Evolutionary conservation across 2,113 vertebrate genomes (phyloP).

Genomic region (Ancistrus triradiatus): DNA sequence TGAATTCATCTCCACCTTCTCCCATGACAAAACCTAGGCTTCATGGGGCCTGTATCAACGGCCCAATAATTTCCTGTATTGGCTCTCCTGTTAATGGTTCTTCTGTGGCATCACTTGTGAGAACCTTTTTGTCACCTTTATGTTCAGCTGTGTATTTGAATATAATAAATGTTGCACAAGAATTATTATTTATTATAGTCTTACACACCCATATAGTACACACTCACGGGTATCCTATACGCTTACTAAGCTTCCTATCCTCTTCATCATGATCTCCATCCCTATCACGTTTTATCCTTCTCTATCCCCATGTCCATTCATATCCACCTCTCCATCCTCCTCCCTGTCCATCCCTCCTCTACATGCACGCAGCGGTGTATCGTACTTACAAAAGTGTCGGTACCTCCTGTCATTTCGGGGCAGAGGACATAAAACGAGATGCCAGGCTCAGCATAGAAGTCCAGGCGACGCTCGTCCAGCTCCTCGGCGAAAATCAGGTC

Average conservation of each 20-base stretch:
- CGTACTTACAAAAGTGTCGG: conserved; percentile 90
- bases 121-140: no score
- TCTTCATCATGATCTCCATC: neutral
- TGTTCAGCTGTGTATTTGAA: no score
- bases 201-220: neutral
- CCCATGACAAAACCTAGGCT: no score
- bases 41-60: no score
- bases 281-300: neutral
- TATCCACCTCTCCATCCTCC: neutral
- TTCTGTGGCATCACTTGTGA: no score
- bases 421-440: conserved; percentile 95
- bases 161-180: no score
- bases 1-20: no score
- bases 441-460: conserved; percentile 95
- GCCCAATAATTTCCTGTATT: no score
- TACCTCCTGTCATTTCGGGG: conserved; percentile 79
- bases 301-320: no score
- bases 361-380: conserved; percentile 19
- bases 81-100: no score
- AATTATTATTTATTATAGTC: neutral
- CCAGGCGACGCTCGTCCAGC: conserved; percentile 88
- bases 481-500: conserved; percentile 93
- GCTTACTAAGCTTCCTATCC: no score
- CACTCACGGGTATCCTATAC: neutral
- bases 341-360: neutral